phyloP scores from a whole-genome alignment of 2,888 invertebrate genomes.

The Folsomia manolachei region DNA sequence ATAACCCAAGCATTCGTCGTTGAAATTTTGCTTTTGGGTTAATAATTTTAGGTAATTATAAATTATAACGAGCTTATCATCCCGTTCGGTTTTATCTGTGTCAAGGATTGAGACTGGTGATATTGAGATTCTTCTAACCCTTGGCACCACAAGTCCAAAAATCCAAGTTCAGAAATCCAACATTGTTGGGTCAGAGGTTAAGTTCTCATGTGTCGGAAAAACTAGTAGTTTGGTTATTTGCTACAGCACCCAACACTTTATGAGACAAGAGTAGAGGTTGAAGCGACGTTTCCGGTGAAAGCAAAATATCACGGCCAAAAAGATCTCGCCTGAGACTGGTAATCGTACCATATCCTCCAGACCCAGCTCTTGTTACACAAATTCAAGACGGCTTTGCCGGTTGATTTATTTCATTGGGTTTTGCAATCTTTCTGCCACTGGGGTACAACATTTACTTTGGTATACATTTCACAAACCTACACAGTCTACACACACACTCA shows the following conservation, averaged over 20 bases:
- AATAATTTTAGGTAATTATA: no score
- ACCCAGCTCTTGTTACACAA: background rate
- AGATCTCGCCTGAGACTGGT: background rate
- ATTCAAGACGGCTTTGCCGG: conserved; percentile 10
- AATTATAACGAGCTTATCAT: no score
- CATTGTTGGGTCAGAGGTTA: conserved; percentile 13
- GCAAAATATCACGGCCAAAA: background rate
- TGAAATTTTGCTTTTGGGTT: no score
- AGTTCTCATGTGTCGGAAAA: background rate
- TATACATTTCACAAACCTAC: conserved; percentile 21
- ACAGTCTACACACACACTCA: no score
- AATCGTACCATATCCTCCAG: background rate
- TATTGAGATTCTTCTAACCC: no score
- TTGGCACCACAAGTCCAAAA: background rate
- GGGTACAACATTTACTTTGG: conserved; percentile 22
- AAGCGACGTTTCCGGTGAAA: background rate
- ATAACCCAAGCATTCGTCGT: no score
- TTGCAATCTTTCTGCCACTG: conserved; percentile 15
- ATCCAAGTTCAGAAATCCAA: conserved; percentile 13
- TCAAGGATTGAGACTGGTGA: no score
- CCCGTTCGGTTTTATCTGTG: no score
- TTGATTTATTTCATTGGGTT: conserved; percentile 21
- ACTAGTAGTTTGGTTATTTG: background rate
- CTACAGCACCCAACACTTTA: background rate
- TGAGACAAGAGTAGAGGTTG: background rate